Base-by-base conservation (phyloP, 2,888 invertebrate genomes). In the Teinopalpus imperialis region DNA sequence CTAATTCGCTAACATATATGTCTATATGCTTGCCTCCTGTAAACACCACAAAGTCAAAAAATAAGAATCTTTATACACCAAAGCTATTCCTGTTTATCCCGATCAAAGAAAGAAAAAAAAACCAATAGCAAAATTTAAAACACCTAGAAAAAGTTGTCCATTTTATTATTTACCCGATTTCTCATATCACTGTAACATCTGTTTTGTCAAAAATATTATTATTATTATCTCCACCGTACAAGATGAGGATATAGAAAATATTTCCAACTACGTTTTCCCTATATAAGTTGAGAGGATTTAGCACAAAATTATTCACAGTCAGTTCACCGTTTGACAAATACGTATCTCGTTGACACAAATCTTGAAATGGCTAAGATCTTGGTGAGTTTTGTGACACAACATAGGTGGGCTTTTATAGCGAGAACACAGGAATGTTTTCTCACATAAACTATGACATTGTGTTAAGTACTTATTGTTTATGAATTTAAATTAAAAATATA, bases 351-450 rank as follows among this genome's bases (percentile, higher is more conserved):
- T 36, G 1, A 16, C 14, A 16, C 8, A 6, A 2, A 13, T 32
- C 6, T 10, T n/a, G 37, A 29, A 24, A 44, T 44, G 44, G 5
- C 30, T 7, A 44, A 37, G 13, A 4, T 44, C 10, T 23, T 44
- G 36, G 44, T 44, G 31, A 24, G 43, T 35, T 26, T n/a, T 16
- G 4, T 16, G 2, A 16, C 4, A 16, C 4, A 4, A 4, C 16
- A 4, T 16, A 16, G 2, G n/a, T n/a, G n/a, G n/a, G n/a, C n/a
- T n/a, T n/a, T n/a, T n/a, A n/a, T n/a, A n/a, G n/a, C n/a, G n/a
- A n/a, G n/a, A n/a, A n/a, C n/a, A n/a, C n/a, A n/a, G n/a, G n/a
- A n/a, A n/a, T n/a, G n/a, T n/a, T n/a, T n/a, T n/a, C n/a, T n/a
- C n/a, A n/a, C n/a, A n/a, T 16, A 16, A 16, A 16, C 2, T 2